Conservation (phyloP, 1,140 invertebrate species). For the Amyelois transitella region DNA sequence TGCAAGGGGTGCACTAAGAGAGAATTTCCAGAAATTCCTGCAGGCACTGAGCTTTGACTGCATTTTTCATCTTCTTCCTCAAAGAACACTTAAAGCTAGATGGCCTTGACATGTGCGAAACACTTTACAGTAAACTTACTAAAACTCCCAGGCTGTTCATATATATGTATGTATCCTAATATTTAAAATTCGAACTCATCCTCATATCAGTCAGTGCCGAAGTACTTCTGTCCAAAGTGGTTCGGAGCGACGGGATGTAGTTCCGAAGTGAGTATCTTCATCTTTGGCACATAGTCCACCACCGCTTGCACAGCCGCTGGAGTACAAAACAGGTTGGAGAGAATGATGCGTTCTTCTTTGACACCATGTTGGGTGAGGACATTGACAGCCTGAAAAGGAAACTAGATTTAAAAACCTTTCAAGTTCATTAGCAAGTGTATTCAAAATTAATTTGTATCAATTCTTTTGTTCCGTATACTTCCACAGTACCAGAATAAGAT, state of each 20-base stretch:
- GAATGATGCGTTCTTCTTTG: slow-evolving; percentile 93
- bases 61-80: too few relatives aligned
- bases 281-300: slow-evolving; percentile 89
- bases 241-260: slow-evolving; percentile 96
- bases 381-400: slow-evolving; percentile 87
- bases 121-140: neutral
- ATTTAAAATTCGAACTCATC: slow-evolving; percentile 43
- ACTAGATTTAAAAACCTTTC: too few relatives aligned
- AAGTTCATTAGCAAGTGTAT: too few relatives aligned
- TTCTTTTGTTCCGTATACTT: too few relatives aligned
- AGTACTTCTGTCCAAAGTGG: slow-evolving; percentile 99
- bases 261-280: slow-evolving; percentile 97
- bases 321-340: slow-evolving; percentile 97
- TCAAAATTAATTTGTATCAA: too few relatives aligned
- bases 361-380: slow-evolving; percentile 96
- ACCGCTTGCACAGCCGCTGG: slow-evolving; percentile 92
- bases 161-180: slow-evolving; percentile 5
- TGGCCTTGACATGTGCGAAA: too few relatives aligned
- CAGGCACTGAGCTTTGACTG: too few relatives aligned
- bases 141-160: neutral
- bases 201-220: slow-evolving; percentile 92
- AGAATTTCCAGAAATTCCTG: too few relatives aligned
- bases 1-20: too few relatives aligned
- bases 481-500: too few relatives aligned
- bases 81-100: too few relatives aligned